These are phyloP conservation scores for Terebella lapidaria DNA, from an alignment of 2,888 invertebrate genomes.

Conservation along the genomic window DNA sequence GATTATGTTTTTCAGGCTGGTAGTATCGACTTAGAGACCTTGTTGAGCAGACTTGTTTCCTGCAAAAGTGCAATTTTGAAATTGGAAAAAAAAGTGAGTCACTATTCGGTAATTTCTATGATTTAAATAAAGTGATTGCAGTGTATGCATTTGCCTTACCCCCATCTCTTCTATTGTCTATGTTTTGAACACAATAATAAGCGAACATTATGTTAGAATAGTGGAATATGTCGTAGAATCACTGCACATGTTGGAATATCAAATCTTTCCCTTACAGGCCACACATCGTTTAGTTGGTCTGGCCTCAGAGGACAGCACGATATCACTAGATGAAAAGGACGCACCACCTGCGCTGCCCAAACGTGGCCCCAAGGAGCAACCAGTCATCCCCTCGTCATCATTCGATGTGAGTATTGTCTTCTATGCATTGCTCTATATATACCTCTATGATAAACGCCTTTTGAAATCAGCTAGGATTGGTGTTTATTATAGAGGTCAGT, in stretches of 20 bases:
- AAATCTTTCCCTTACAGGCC: no score
- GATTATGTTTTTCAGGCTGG: background rate
- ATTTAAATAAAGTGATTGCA: no score
- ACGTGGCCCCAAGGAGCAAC: background rate
- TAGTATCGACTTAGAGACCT: background rate
- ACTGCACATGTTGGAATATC: no score
- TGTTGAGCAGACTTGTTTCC: conserved; percentile 16
- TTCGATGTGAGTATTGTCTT: conserved; percentile 13
- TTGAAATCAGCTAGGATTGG: no score
- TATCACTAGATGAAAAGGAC: background rate
- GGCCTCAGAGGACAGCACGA: background rate
- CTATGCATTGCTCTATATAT: no score
- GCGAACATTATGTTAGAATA: no score
- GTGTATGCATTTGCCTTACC: no score
- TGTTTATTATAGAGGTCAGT: no score
- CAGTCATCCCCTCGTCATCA: conserved; percentile 15
- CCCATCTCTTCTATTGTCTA: no score
- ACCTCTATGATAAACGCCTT: background rate
- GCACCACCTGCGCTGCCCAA: background rate
- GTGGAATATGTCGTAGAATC: no score
- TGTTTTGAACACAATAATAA: no score
- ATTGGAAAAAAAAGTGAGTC: conserved; percentile 21
- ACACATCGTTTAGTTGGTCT: background rate
- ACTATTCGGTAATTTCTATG: no score
- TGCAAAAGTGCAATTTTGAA: conserved; percentile 17